These are phyloP conservation scores for Lycocerus yunnanus DNA, from an alignment of 2,888 invertebrate genomes.

Conservation along the genomic window DNA sequence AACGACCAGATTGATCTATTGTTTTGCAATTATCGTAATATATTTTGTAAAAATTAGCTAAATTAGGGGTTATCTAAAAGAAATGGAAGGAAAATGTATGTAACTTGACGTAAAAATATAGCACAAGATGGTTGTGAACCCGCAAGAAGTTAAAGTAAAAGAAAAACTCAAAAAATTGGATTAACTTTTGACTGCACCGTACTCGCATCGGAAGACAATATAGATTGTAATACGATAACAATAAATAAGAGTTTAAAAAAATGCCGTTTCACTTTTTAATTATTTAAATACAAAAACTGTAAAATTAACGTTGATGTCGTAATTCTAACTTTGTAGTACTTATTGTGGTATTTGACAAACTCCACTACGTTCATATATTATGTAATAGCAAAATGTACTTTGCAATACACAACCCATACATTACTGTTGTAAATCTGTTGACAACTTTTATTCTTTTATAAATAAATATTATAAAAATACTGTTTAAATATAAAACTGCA, in stretches of 20 bases:
- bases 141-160: not conserved
- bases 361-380: not conserved
- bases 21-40: not conserved
- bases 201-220: not conserved
- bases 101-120: not conserved
- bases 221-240: not conserved
- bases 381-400: not conserved
- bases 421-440: not conserved
- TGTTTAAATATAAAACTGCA: not conserved
- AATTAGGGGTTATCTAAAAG: not conserved
- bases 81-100: not conserved
- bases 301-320: not conserved
- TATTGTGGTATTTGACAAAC: not conserved
- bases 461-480: not conserved
- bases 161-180: not conserved
- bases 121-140: not conserved
- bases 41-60: not conserved
- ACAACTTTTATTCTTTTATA: not conserved
- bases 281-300: not conserved
- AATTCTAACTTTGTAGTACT: not conserved
- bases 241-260: not conserved
- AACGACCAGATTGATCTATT: not conserved
- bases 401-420: not conserved
- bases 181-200: not conserved
- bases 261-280: not conserved